These are phyloP conservation scores for Acomys russatus DNA, from an alignment of 2,797 vertebrate genomes.

Conservation along the genomic window DNA sequence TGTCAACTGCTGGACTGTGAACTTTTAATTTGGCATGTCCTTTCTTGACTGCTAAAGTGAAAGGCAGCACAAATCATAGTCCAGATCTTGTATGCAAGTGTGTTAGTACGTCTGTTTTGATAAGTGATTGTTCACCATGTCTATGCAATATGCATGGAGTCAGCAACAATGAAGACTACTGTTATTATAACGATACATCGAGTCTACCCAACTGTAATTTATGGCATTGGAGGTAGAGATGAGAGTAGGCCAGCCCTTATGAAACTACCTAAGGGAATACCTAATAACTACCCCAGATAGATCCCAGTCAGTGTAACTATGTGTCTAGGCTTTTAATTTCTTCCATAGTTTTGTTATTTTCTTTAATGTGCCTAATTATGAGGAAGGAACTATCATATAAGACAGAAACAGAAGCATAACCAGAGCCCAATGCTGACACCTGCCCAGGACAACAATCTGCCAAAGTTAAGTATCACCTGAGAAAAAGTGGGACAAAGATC, in stretches of 20 bases:
- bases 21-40: not conserved
- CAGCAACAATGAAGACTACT: not conserved
- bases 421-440: not conserved
- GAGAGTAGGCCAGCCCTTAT: not conserved
- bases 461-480: not conserved
- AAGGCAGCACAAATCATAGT: not conserved
- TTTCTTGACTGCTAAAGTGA: not conserved
- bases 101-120: fast-evolving
- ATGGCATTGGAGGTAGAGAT: not conserved
- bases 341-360: not conserved
- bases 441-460: not conserved
- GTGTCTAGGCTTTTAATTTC: not conserved
- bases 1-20: not conserved
- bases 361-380: not conserved
- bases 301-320: not conserved
- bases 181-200: not conserved
- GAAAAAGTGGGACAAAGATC: not conserved
- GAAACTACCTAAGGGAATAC: not conserved
- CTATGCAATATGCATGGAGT: not conserved
- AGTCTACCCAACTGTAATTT: not conserved
- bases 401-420: not conserved
- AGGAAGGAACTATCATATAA: not conserved
- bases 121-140: not conserved
- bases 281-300: too few relatives aligned
- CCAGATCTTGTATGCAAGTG: not conserved